These are phyloP conservation scores for Cheirogaleus major DNA, from an alignment of 2,797 vertebrate genomes.

Conservation along the genomic window DNA sequence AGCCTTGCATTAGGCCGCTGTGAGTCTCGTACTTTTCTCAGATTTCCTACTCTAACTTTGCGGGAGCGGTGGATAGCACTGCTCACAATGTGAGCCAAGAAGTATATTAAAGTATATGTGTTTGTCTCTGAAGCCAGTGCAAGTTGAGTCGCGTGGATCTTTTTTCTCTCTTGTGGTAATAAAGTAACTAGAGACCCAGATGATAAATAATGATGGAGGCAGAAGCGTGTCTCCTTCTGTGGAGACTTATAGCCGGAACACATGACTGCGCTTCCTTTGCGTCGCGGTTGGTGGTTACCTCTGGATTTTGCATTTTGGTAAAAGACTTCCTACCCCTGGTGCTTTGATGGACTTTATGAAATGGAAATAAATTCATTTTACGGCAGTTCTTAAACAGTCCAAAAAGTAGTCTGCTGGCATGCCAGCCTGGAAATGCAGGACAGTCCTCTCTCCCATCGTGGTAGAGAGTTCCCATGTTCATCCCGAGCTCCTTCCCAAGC, in stretches of 20 bases:
- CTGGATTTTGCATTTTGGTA: constrained; percentile 17
- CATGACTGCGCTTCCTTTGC: not conserved
- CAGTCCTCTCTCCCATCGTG: not conserved
- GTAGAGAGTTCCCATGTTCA: not conserved
- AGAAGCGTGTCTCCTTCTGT: not conserved
- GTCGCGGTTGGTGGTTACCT: not conserved
- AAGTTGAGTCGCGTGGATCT: not conserved
- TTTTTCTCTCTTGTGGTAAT: not conserved
- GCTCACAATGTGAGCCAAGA: not conserved
- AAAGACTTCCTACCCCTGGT: not conserved
- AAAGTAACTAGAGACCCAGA: not conserved
- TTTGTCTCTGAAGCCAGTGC: not conserved
- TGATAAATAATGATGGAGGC: not conserved
- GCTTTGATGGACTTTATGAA: not conserved
- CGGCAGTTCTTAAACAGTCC: not conserved
- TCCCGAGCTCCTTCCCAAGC: not conserved
- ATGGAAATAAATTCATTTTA: not conserved
- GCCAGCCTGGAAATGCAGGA: not conserved
- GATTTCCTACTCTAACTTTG: not conserved
- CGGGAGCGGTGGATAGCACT: not conserved
- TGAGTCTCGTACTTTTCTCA: not conserved
- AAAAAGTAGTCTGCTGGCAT: not conserved
- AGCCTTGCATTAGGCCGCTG: not conserved
- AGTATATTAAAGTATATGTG: not conserved
- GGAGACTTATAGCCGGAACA: not conserved